Evolutionary conservation across 2,113 vertebrate genomes (phyloP).

Genomic region (Sphyrna mokarran): DNA sequence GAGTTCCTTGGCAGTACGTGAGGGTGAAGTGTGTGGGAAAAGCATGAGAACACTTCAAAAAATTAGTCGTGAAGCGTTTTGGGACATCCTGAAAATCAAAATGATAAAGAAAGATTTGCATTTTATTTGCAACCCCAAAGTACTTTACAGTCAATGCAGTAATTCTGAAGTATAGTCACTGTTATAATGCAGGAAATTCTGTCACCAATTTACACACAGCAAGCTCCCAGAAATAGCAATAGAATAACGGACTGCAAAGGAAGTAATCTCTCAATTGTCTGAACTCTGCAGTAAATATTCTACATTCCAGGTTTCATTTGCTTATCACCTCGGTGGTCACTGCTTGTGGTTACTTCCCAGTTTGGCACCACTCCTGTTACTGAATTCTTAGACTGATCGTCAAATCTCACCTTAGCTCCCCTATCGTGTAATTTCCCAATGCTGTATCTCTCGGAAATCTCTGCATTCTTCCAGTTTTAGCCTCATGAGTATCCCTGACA

Average conservation of each 20-base stretch:
- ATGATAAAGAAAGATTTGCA: background rate
- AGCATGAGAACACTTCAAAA: background rate
- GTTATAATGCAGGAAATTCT: background rate
- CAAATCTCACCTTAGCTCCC: background rate
- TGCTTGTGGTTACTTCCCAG: background rate
- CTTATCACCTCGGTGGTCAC: background rate
- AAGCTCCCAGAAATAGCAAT: background rate
- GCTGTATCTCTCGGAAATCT: too few species aligned
- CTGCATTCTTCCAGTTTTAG: background rate
- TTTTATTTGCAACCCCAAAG: background rate
- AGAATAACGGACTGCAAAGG: background rate
- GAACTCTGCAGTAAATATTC: background rate
- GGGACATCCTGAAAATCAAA: background rate
- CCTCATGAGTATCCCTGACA: background rate
- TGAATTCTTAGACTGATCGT: background rate
- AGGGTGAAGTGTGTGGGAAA: too few species aligned
- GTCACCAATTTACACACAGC: background rate
- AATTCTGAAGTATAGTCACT: background rate
- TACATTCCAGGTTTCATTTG: background rate
- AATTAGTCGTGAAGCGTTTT: background rate
- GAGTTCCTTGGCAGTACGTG: too few species aligned
- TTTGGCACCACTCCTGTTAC: background rate
- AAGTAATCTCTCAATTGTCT: background rate
- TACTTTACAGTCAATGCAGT: background rate
- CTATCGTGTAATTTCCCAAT: background rate